A percentile compares a stretch with the other conserved stretches of the same genome.
These are phyloP conservation scores for Poeciliopsis paucimaculata DNA, from an alignment of 2,797 vertebrate species.

Conservation along the genomic window DNA sequence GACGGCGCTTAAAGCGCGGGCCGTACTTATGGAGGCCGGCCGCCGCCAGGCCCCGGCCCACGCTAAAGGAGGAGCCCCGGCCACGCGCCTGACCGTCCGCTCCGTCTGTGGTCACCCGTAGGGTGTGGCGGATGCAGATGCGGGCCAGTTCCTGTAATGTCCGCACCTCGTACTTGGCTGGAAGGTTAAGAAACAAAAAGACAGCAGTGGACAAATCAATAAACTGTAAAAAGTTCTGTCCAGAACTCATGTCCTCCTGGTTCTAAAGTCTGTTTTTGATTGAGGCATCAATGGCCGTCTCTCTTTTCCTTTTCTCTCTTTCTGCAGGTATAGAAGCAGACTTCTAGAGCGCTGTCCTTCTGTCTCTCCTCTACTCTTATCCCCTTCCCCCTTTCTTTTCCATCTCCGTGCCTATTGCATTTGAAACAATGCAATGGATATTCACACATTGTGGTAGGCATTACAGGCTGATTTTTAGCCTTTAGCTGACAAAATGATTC, in stretches of 20 bases:
- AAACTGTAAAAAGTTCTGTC: background rate
- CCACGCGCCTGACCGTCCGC: constrained; percentile 74
- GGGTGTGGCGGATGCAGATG: constrained; percentile 90
- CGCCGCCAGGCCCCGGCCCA: constrained; percentile 70
- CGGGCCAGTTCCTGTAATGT: constrained; percentile 92
- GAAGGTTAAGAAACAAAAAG: background rate
- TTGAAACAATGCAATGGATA: too few relatives aligned
- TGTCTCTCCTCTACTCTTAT: background rate
- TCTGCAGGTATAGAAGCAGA: too few relatives aligned
- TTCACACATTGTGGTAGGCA: background rate
- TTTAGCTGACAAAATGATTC: background rate
- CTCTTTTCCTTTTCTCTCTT: too few relatives aligned
- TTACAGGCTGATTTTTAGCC: background rate
- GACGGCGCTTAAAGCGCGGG: constrained; percentile 88
- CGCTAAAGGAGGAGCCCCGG: constrained; percentile 76
- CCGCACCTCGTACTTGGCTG: constrained; percentile 89
- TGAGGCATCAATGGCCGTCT: too few relatives aligned
- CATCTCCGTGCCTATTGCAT: too few relatives aligned
- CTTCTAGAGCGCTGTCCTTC: background rate
- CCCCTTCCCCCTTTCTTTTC: too few relatives aligned
- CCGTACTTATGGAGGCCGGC: constrained; percentile 83
- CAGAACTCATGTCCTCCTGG: too few relatives aligned
- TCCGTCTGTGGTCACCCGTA: constrained; percentile 79
- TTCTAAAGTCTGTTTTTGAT: background rate
- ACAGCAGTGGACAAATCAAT: background rate